These are phyloP conservation scores for Elgaria multicarinata DNA, from an alignment of 2,113 vertebrate genomes.

Conservation along the genomic window DNA sequence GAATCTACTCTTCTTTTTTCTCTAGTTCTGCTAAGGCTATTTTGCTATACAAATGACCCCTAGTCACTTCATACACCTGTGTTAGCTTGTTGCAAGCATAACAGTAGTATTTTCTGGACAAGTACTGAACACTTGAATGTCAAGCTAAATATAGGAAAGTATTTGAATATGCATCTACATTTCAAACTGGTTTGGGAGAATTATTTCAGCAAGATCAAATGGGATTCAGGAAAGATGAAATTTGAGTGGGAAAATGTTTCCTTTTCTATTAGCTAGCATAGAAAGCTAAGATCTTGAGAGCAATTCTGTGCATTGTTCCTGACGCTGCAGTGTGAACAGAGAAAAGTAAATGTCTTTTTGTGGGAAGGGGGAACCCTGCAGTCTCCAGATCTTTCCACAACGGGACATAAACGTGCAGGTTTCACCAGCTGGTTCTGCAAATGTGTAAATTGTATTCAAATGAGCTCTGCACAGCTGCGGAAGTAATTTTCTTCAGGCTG, in stretches of 20 bases:
- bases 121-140: slow-evolving; percentile 11
- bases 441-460: slow-evolving; percentile 66
- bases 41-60: rapidly evolving
- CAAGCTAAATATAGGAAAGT: background rate
- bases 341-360: slow-evolving; percentile 27
- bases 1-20: slow-evolving; percentile 30
- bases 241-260: slow-evolving; percentile 36
- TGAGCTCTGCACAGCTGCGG: slow-evolving; percentile 58
- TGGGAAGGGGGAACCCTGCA: slow-evolving; percentile 43
- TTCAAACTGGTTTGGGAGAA: background rate
- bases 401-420: slow-evolving; percentile 63
- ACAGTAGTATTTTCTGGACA: background rate
- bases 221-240: slow-evolving; percentile 18
- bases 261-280: slow-evolving; percentile 24
- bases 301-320: slow-evolving; percentile 40
- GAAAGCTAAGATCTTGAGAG: slow-evolving; percentile 32
- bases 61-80: background rate
- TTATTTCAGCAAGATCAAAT: background rate
- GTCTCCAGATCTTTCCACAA: slow-evolving; percentile 65
- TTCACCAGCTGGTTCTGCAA: slow-evolving; percentile 50
- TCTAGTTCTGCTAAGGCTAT: slow-evolving; percentile 36
- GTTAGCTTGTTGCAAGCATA: background rate
- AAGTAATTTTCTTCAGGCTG: slow-evolving; percentile 68
- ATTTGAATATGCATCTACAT: background rate
- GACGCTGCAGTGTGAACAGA: background rate